Evolutionary conservation across 2,113 vertebrate genomes (phyloP), one percentile per base, ranked within the genome.

Genomic region (Centropus unirufus): DNA sequence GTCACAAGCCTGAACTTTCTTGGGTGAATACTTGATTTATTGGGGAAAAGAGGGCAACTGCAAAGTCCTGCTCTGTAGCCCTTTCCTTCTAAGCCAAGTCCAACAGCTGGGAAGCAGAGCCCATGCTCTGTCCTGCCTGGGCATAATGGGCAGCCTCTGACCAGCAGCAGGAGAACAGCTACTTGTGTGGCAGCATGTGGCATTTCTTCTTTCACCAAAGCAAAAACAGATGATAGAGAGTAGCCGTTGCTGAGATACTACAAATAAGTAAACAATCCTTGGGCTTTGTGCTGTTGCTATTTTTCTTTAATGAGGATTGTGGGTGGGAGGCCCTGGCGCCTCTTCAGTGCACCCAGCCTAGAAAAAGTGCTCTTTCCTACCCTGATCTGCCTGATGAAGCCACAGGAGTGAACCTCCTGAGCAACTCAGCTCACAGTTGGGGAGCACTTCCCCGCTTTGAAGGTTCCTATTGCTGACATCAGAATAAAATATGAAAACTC

Each of bases 151-250:
- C 91, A 91, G 90, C 90, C 90, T 64, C 96, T 89, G 95, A 95
- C 95, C 69, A 21, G 95, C 96, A 95, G 96, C 95, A 90, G 82
- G 95, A 97, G 96, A 94, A 83, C 88, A 74, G 91, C 93, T 94
- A 91, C 92, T 97, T 97, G 96, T 96, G 89, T 97, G 97, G 97
- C 96, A 97, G 94, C 97, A 96, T 97, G 97, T 96, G 97, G 94
- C 97, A 96, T 97, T 96, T 97, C 90, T 97, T 96, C 81, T 89
- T 96, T 96, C 68, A 83, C 96, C 97, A 98, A 98, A 98, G 96
- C 95, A 90, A 95, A 98, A 98, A 79, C 98, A 98, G 98, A 98
- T 98, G 98, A 97, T 93, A 92, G 90, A 93, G 91, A 97, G 94
- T 92, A 87, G 64, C 93, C 61, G 96, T 97, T 97, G 97, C 96